These are phyloP conservation scores for Alligator sinensis DNA, from an alignment of 2,113 vertebrate species.

Conservation along the genomic window DNA sequence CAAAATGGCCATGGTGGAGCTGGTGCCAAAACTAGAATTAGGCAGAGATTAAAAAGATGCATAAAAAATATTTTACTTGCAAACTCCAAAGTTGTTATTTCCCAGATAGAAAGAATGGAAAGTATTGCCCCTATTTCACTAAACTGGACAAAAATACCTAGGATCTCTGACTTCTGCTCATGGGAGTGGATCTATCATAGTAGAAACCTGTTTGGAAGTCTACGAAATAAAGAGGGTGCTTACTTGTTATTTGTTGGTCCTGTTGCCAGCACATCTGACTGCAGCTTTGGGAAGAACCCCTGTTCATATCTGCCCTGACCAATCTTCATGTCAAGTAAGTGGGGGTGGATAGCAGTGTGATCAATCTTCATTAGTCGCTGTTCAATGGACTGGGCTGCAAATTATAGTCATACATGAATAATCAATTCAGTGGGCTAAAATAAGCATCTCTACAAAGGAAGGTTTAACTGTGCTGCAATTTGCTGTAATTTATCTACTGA, in stretches of 20 bases:
- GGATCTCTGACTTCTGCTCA: neutral
- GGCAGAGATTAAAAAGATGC: neutral
- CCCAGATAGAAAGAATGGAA: neutral
- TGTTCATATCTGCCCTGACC: slow-evolving; percentile 96
- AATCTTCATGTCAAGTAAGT: slow-evolving; percentile 97
- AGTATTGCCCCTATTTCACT: neutral
- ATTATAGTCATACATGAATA: slow-evolving; percentile 38
- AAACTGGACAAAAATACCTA: fast-evolving
- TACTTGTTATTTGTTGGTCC: slow-evolving; percentile 95
- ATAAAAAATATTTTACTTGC: neutral
- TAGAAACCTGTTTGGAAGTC: neutral
- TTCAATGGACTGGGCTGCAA: slow-evolving; percentile 90
- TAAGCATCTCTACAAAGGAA: fast-evolving
- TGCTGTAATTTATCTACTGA: neutral
- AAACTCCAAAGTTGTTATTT: neutral
- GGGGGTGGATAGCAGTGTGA: slow-evolving; percentile 96
- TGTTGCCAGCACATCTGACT: slow-evolving; percentile 90
- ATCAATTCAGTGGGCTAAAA: fast-evolving
- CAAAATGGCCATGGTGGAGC: neutral
- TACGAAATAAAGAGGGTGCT: slow-evolving; percentile 57
- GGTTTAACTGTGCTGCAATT: neutral
- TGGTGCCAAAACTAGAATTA: neutral
- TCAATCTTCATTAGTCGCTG: slow-evolving; percentile 93
- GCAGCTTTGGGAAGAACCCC: slow-evolving; percentile 95
- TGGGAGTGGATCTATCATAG: neutral